Evolutionary conservation across 92 coral and sea anemone species (phyloP).

Genomic region (Palythoa heliodiscus): DNA sequence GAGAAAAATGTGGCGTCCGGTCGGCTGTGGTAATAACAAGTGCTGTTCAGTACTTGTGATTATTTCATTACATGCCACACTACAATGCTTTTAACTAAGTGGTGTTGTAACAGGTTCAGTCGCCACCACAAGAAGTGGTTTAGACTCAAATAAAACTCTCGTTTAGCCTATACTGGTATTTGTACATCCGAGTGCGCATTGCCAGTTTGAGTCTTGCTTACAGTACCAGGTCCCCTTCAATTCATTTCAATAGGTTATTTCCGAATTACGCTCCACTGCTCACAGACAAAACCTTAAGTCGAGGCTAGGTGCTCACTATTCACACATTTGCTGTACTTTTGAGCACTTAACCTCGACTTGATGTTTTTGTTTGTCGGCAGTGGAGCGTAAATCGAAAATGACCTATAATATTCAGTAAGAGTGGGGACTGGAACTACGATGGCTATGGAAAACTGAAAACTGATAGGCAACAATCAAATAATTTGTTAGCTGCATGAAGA

Average conservation of each 20-base stretch:
- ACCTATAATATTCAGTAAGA: not conserved
- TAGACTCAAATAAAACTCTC: not conserved
- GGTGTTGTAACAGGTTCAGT: not conserved
- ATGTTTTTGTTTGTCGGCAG: too few species aligned
- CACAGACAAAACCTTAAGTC: too few species aligned
- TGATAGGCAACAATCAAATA: not conserved
- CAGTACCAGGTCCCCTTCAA: not conserved
- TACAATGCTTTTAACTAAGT: not conserved
- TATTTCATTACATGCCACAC: not conserved
- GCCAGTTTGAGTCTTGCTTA: not conserved
- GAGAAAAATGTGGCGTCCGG: constrained; percentile 67
- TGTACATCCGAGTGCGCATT: not conserved
- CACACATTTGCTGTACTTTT: too few species aligned
- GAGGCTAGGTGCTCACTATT: too few species aligned
- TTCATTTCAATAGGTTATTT: not conserved
- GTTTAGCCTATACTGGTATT: not conserved
- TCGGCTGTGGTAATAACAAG: constrained; percentile 46
- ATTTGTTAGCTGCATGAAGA: not conserved
- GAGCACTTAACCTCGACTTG: too few species aligned
- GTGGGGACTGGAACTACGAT: not conserved
- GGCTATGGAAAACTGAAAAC: not conserved
- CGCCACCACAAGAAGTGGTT: not conserved
- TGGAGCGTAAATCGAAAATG: too few species aligned
- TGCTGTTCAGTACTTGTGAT: not conserved
- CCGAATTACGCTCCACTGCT: too few species aligned